phyloP scores from a whole-genome alignment of 2,888 invertebrate genomes.

The Panopea generosa region DNA sequence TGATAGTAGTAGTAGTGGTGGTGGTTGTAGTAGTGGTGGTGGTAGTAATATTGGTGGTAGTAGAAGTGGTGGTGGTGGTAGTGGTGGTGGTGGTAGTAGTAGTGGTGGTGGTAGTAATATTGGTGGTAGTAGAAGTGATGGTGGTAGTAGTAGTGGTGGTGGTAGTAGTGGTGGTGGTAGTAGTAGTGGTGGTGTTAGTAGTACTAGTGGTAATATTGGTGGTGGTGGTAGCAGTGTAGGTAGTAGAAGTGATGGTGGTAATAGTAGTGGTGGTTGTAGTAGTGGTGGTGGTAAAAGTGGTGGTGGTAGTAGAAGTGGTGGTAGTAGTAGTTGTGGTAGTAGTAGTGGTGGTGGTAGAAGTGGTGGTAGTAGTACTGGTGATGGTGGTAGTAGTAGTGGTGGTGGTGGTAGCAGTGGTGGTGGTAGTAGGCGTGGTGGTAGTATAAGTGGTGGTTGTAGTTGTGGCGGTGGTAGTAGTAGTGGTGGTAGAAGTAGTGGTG shows the following conservation, averaged over 20 bases:
- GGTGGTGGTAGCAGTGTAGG: neutral
- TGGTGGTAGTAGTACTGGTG: neutral
- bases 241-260: slow-evolving; percentile 1
- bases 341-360: slow-evolving; percentile 4
- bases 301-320: neutral
- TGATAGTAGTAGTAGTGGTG: too few species aligned
- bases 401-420: neutral
- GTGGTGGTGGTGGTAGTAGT: slow-evolving; percentile 1
- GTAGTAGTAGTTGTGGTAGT: neutral
- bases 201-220: neutral
- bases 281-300: slow-evolving; percentile 1
- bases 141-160: slow-evolving; percentile 3
- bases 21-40: neutral
- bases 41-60: neutral
- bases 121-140: slow-evolving; percentile 2
- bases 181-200: slow-evolving; percentile 1
- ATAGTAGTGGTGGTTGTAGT: slow-evolving; percentile 1
- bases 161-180: neutral
- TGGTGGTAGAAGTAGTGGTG: slow-evolving; percentile 2
- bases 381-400: slow-evolving; percentile 4
- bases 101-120: slow-evolving; percentile 2
- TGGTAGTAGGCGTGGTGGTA: slow-evolving; percentile 1
- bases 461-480: neutral
- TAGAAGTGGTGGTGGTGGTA: neutral
- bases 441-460: slow-evolving; percentile 2